Evolutionary conservation across 1,140 invertebrate genomes (phyloP).

Genomic region (Leptinotarsa lineolata): DNA sequence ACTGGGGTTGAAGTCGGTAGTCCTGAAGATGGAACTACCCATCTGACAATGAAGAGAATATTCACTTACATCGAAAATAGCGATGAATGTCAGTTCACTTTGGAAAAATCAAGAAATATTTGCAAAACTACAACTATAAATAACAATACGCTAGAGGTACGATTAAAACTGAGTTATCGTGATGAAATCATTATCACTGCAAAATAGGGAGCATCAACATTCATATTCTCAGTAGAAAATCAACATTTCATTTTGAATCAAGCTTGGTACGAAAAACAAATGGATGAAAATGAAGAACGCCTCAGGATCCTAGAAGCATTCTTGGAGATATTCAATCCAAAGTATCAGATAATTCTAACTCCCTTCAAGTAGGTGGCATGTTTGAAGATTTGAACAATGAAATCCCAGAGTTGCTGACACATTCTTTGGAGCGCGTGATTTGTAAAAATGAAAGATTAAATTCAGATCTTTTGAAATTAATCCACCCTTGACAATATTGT

Average conservation of each 20-base stretch:
- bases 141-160: no score
- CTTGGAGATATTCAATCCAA: background rate
- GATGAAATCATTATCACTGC: slow-evolving; percentile 33
- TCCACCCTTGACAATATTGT: no score
- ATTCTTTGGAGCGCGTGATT: slow-evolving; percentile 10
- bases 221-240: slow-evolving; percentile 27
- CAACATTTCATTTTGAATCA: slow-evolving; percentile 32
- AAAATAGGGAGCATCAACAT: slow-evolving; percentile 31
- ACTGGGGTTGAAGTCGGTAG: no score
- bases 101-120: no score
- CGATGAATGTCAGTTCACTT: no score
- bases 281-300: slow-evolving; percentile 14
- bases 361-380: background rate
- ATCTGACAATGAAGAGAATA: no score
- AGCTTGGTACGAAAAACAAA: slow-evolving; percentile 32
- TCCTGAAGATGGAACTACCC: no score
- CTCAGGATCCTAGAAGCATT: no score
- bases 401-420: slow-evolving; percentile 7
- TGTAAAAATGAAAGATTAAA: background rate
- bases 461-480: background rate
- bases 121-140: no score
- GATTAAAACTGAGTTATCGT: slow-evolving; percentile 28
- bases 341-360: background rate
- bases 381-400: slow-evolving; percentile 11
- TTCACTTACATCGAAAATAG: no score